Conservation (phyloP, 2,113 vertebrate genomes). For the pig (Sus scrofa) region DNA sequence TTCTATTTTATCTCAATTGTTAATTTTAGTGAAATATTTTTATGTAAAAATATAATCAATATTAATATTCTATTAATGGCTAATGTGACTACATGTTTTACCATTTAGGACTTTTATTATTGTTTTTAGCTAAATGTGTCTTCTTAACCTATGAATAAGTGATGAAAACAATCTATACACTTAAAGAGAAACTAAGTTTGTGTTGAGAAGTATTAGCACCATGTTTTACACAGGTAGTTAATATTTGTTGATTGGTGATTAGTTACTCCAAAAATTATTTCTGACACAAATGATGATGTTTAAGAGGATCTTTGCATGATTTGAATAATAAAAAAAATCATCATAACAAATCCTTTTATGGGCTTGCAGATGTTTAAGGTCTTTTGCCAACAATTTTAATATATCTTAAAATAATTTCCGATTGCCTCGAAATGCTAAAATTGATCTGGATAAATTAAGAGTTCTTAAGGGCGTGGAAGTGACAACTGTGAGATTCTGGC, state of each 20-base stretch:
- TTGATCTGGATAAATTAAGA: background rate
- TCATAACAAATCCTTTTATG: background rate
- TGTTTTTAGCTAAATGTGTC: background rate
- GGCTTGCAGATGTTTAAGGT: background rate
- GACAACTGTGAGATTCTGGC: background rate
- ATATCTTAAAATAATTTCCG: background rate
- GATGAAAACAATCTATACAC: background rate
- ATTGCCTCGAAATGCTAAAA: background rate
- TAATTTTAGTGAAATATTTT: background rate
- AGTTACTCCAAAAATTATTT: background rate
- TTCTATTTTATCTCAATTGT: background rate
- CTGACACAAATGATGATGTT: background rate
- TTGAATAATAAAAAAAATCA: background rate
- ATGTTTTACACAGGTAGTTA: background rate
- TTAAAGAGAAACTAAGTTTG: background rate
- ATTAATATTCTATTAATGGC: background rate
- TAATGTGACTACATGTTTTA: background rate
- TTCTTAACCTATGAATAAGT: background rate
- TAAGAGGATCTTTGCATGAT: background rate
- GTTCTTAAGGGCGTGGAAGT: background rate
- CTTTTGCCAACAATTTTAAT: background rate
- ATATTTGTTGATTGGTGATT: background rate
- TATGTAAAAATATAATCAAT: background rate
- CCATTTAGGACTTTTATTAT: background rate
- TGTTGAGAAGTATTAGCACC: background rate